phyloP scores from a whole-genome alignment of 2,797 vertebrate species.

The Potorous gilbertii region DNA sequence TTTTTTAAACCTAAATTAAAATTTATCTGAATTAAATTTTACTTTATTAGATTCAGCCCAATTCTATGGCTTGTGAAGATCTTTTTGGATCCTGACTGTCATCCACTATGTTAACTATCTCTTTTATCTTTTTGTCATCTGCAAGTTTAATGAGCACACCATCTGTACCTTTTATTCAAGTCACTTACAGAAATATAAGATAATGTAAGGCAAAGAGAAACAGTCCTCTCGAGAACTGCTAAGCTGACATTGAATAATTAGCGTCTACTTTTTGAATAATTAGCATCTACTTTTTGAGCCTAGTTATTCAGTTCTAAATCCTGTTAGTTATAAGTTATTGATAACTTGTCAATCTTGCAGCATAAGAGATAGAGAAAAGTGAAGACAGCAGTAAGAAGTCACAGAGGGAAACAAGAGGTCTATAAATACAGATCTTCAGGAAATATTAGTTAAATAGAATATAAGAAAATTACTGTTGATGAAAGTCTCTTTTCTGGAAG shows the following conservation, averaged over 20 bases:
- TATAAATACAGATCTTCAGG: no score
- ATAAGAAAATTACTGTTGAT: no score
- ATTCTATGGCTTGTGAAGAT: background rate
- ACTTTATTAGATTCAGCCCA: background rate
- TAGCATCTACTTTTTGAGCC: background rate
- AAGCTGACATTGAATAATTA: background rate
- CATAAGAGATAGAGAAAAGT: background rate
- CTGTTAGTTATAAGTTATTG: background rate
- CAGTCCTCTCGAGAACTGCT: background rate
- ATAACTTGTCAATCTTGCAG: background rate
- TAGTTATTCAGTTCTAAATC: background rate
- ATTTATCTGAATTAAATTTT: background rate
- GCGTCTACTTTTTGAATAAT: background rate
- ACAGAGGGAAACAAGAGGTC: no score
- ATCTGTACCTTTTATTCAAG: background rate
- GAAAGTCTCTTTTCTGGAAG: no score
- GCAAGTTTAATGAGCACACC: background rate
- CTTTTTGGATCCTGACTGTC: background rate
- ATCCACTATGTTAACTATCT: background rate
- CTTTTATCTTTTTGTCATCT: background rate
- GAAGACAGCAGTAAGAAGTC: no score
- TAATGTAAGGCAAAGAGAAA: background rate
- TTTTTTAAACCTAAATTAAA: background rate
- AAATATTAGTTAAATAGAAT: no score
- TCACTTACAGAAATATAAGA: background rate